phyloP scores from a whole-genome alignment of 2,888 invertebrate species.

The Caenorhabditis imperialis region DNA sequence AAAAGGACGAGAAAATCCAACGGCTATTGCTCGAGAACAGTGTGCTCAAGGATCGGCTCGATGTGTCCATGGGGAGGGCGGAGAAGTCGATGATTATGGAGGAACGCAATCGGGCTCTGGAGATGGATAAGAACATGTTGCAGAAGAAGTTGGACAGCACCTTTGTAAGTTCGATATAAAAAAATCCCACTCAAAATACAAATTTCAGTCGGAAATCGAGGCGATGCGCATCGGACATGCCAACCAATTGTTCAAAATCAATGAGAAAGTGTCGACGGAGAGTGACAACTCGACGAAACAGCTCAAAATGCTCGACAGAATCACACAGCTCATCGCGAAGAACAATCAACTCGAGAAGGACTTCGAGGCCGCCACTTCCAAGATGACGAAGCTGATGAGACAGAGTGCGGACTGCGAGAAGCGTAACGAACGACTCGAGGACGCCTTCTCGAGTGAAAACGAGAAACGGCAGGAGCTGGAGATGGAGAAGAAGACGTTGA shows the following conservation, averaged over 20 bases:
- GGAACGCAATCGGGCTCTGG: conserved; percentile 37
- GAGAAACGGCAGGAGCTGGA: conserved; percentile 24
- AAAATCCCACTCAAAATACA: background rate
- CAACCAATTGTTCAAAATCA: conserved; percentile 28
- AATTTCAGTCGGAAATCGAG: conserved; percentile 47
- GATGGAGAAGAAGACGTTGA: conserved; percentile 6
- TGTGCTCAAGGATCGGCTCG: conserved; percentile 48
- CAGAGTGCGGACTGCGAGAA: conserved; percentile 35
- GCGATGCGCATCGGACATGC: conserved; percentile 47
- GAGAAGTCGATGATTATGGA: conserved; percentile 51
- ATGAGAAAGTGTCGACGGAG: conserved; percentile 18
- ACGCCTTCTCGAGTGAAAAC: conserved; percentile 40
- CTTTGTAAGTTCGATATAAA: conserved; percentile 26
- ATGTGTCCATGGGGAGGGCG: conserved; percentile 40
- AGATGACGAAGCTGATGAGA: conserved; percentile 36
- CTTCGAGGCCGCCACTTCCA: conserved; percentile 49
- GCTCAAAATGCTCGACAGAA: conserved; percentile 36
- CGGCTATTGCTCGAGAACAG: conserved; percentile 50
- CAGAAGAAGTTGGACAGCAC: conserved; percentile 41
- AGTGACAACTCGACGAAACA: conserved; percentile 20
- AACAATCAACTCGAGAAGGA: conserved; percentile 50
- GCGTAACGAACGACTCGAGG: conserved; percentile 40
- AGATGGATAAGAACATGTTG: conserved; percentile 38
- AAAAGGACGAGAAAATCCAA: conserved; percentile 57
- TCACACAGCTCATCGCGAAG: conserved; percentile 34